Conservation (phyloP, 2,113 vertebrate species). For the Lanius collurio region DNA sequence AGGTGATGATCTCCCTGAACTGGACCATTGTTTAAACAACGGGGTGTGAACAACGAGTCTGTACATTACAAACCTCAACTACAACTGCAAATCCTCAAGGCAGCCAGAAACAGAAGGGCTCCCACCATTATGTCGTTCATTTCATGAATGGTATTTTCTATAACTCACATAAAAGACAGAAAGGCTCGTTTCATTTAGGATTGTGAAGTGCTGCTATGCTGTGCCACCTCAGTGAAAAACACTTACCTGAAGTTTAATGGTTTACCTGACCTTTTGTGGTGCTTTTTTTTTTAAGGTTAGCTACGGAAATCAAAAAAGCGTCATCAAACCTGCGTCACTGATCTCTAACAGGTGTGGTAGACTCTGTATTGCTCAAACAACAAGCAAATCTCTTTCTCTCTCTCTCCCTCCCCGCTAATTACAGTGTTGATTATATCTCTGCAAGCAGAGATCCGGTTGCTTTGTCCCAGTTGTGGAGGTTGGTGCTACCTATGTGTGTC, state of each 20-base stretch:
- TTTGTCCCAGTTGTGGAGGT: background rate
- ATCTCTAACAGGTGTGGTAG: background rate
- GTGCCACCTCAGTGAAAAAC: background rate
- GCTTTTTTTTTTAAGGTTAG: background rate
- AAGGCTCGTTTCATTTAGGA: background rate
- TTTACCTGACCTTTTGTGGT: background rate
- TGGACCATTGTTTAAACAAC: background rate
- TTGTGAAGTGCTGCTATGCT: background rate
- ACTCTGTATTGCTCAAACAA: background rate
- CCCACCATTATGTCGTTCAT: fast-evolving
- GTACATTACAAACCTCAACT: background rate
- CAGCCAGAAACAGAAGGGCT: background rate
- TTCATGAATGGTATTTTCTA: background rate
- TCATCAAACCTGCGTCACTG: background rate
- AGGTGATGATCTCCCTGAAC: background rate
- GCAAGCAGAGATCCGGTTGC: background rate
- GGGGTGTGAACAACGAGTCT: background rate
- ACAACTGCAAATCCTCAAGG: background rate
- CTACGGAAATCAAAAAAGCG: background rate
- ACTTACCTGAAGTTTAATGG: background rate
- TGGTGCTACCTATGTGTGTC: background rate
- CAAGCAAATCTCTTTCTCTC: background rate
- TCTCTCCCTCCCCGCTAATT: background rate
- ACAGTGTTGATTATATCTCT: background rate
- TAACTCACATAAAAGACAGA: background rate